Conservation (phyloP, 2,113 vertebrate species). For the Motacilla alba region DNA sequence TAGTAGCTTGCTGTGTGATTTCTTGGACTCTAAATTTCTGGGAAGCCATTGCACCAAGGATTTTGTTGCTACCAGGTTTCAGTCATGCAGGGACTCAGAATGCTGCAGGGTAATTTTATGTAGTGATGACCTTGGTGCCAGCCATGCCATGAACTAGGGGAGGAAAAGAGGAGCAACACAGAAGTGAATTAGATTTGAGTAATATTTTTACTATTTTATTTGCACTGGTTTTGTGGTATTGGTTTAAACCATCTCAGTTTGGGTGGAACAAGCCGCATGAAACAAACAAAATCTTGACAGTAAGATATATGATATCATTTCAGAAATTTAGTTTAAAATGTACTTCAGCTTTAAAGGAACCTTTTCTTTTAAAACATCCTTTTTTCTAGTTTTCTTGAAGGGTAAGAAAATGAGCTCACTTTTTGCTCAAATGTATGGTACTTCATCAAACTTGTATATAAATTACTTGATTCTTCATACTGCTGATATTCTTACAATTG, state of each 20-base stretch:
- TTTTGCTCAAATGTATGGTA: slow-evolving; percentile 29
- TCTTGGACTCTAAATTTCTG: neutral
- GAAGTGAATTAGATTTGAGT: neutral
- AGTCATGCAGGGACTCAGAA: neutral
- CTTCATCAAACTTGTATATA: slow-evolving; percentile 70
- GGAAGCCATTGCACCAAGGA: neutral
- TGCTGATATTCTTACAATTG: slow-evolving; percentile 66
- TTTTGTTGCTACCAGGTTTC: neutral
- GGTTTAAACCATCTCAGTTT: neutral
- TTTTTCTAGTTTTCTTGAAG: slow-evolving; percentile 6
- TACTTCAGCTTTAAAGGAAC: neutral
- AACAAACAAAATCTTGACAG: neutral
- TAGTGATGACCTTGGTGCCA: neutral
- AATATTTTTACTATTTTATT: neutral
- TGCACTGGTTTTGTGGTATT: neutral
- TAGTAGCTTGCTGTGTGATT: neutral
- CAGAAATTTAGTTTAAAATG: neutral
- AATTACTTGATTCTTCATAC: slow-evolving; percentile 73
- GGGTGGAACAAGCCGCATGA: neutral
- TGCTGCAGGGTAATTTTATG: neutral
- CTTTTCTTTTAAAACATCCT: neutral
- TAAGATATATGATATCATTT: neutral
- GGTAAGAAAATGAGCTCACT: neutral
- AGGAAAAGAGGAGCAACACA: neutral
- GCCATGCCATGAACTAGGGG: neutral